Evolutionary conservation across 2,113 vertebrate species (phyloP).

Genomic region (Pithys albifrons): DNA sequence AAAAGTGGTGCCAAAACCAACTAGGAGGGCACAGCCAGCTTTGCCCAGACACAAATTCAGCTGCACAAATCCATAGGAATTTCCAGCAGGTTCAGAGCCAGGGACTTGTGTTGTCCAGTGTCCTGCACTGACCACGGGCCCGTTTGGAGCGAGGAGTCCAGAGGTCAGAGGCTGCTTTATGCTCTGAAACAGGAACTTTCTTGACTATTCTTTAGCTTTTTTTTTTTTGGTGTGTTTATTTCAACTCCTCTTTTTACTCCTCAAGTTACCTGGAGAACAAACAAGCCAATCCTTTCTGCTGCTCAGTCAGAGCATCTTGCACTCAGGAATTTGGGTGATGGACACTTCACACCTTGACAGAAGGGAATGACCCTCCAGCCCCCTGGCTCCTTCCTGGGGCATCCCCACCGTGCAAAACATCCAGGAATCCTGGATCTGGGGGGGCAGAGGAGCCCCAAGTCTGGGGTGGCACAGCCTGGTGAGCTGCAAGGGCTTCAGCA

Average conservation of each 20-base stretch:
- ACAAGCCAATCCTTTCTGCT: not conserved
- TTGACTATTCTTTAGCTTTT: not conserved
- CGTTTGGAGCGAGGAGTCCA: not conserved
- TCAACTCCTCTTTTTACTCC: constrained; percentile 7
- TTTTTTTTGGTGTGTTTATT: not conserved
- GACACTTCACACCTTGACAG: not conserved
- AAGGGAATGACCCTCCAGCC: not conserved
- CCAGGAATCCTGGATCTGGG: not conserved
- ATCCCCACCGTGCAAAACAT: not conserved
- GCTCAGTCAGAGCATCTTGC: not conserved
- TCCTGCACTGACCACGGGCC: not conserved
- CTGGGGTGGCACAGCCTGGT: not conserved
- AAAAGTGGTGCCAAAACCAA: not conserved
- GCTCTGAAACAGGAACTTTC: not conserved
- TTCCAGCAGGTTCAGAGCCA: not conserved
- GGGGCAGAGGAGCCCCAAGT: not conserved
- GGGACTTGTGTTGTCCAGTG: not conserved
- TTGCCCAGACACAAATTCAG: not conserved
- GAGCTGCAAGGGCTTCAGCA: not conserved
- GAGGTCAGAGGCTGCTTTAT: not conserved
- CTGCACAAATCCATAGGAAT: not conserved
- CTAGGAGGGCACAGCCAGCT: not conserved
- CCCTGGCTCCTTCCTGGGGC: not conserved
- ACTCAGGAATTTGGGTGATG: not conserved
- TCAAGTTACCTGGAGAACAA: not conserved